Conservation (phyloP, 2,113 vertebrate species). For the Tachysurus fulvidraco region DNA sequence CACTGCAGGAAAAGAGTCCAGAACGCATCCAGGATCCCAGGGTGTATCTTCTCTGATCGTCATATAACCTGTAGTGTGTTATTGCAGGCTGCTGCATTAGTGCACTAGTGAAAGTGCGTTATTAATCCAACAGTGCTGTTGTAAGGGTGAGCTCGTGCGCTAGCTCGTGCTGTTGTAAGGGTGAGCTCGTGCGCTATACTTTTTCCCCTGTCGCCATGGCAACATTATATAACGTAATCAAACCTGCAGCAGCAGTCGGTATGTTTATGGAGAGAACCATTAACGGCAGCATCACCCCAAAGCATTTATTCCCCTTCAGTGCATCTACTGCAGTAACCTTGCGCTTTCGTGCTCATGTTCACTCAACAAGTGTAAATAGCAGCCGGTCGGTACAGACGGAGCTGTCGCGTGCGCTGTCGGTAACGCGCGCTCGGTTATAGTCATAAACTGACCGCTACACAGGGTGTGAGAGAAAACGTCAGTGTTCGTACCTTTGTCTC, state of each 20-base stretch:
- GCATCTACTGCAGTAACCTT: slow-evolving; percentile 46
- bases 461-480: not conserved
- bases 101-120: slow-evolving; percentile 10
- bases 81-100: slow-evolving; percentile 17
- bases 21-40: not conserved
- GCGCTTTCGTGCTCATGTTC: slow-evolving; percentile 26
- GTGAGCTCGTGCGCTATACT: slow-evolving; percentile 11
- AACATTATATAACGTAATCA: slow-evolving; percentile 18
- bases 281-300: not conserved
- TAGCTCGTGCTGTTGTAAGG: not conserved
- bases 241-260: slow-evolving; percentile 8
- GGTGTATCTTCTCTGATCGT: slow-evolving; percentile 13
- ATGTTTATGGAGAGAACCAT: not conserved
- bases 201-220: slow-evolving; percentile 13
- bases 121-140: not conserved
- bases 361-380: slow-evolving; percentile 63
- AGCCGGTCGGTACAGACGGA: slow-evolving; percentile 17
- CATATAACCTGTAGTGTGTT: not conserved
- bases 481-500: slow-evolving; percentile 68
- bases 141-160: not conserved
- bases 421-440: not conserved
- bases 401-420: slow-evolving; percentile 28
- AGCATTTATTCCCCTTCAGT: not conserved
- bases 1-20: slow-evolving; percentile 11
- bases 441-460: too few relatives aligned